Conservation (phyloP, 1,140 invertebrate genomes). For the Drosophila sproati region DNA sequence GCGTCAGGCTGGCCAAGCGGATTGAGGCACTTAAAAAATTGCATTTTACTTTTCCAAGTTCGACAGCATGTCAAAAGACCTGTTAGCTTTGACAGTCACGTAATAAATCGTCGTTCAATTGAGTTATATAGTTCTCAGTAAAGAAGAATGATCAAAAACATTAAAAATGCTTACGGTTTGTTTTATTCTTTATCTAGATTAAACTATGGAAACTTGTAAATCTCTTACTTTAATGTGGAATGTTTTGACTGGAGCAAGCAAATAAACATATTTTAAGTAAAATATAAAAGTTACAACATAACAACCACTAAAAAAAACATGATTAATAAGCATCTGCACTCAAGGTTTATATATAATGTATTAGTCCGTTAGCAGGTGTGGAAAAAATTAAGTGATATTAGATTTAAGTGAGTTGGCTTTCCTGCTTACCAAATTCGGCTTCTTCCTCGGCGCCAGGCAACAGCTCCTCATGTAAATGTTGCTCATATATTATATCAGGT, state of each 20-base stretch:
- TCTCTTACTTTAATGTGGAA: too few relatives aligned
- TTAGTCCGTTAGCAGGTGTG: slow-evolving; percentile 6
- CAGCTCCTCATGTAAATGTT: slow-evolving; percentile 51
- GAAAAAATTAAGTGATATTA: neutral
- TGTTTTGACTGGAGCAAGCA: too few relatives aligned
- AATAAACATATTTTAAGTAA: too few relatives aligned
- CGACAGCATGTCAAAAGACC: neutral
- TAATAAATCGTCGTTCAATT: neutral
- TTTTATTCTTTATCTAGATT: neutral
- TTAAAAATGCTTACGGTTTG: neutral
- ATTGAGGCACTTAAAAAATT: neutral
- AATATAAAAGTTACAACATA: neutral
- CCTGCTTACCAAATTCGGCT: slow-evolving; percentile 69
- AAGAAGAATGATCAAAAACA: neutral
- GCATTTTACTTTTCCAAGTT: neutral
- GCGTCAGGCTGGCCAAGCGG: neutral
- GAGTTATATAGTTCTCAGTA: neutral
- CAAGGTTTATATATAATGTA: neutral
- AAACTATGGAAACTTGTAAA: neutral
- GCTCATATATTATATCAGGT: slow-evolving; percentile 48
- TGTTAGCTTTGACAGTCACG: too few relatives aligned
- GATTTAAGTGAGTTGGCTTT: neutral
- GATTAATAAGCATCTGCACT: slow-evolving; percentile 20
- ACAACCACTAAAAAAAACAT: neutral
- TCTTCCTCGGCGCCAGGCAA: slow-evolving; percentile 71